Conservation (phyloP, 2,888 invertebrate species). For the Ferrisia virgata region DNA sequence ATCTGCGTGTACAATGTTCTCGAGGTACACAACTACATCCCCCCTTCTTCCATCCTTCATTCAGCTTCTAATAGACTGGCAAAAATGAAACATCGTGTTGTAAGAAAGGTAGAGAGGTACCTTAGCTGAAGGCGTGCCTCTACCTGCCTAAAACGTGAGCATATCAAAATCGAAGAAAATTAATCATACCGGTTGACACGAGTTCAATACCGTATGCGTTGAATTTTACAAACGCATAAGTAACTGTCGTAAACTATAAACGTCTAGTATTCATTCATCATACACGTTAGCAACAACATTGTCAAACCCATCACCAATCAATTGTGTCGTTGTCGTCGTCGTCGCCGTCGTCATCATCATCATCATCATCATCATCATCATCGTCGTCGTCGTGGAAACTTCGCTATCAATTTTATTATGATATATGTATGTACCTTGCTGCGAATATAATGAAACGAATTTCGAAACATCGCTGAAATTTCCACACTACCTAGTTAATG, state of each 20-base stretch:
- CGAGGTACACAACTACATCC: too few relatives aligned
- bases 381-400: too few relatives aligned
- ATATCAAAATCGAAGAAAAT: neutral
- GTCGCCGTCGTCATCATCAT: too few relatives aligned
- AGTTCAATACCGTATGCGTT: neutral
- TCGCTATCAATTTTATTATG: neutral
- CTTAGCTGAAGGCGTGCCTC: too few relatives aligned
- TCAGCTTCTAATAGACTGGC: too few relatives aligned
- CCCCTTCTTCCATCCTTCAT: too few relatives aligned
- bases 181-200: neutral
- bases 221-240: neutral
- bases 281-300: neutral
- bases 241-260: neutral
- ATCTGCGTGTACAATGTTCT: too few relatives aligned
- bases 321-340: neutral
- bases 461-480: neutral
- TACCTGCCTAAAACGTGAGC: too few relatives aligned
- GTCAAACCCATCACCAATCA: neutral
- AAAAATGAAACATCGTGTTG: too few relatives aligned
- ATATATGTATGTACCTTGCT: too few relatives aligned
- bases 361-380: too few relatives aligned
- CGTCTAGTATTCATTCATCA: neutral
- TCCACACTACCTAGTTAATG: neutral
- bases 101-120: too few relatives aligned
- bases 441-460: neutral